These are phyloP conservation scores for Homarus gammarus DNA, from an alignment of 2,888 invertebrate genomes.

Conservation along the genomic window DNA sequence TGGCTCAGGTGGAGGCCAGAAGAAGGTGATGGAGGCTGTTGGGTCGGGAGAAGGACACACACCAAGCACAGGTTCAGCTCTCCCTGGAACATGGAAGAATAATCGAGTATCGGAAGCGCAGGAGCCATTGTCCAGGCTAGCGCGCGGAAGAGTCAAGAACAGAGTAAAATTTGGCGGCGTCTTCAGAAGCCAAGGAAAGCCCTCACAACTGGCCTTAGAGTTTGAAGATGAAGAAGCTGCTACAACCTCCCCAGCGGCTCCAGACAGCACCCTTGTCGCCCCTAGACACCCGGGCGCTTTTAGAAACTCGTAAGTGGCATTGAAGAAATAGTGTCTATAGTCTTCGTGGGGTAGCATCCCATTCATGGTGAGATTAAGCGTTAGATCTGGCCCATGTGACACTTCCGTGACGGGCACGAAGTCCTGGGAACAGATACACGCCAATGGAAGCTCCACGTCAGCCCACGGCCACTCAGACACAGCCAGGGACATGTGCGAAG, in stretches of 20 bases:
- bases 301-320: constrained; percentile 85
- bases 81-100: constrained; percentile 67
- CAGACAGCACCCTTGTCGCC: constrained; percentile 82
- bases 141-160: constrained; percentile 67
- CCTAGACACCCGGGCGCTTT: constrained; percentile 83
- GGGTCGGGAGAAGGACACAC: constrained; percentile 72
- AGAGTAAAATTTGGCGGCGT: constrained; percentile 69
- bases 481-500: constrained; percentile 58
- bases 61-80: constrained; percentile 57
- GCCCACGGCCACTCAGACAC: constrained; percentile 73
- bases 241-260: constrained; percentile 68
- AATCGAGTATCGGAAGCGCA: constrained; percentile 72
- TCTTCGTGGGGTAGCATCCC: constrained; percentile 89
- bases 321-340: constrained; percentile 89
- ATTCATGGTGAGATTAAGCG: constrained; percentile 87
- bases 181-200: constrained; percentile 72
- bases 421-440: constrained; percentile 69
- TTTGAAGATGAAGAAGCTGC: constrained; percentile 53
- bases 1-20: constrained; percentile 65
- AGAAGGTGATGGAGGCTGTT: constrained; percentile 50
- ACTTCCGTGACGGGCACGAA: constrained; percentile 79
- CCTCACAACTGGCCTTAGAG: constrained; percentile 55
- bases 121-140: constrained; percentile 73
- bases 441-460: constrained; percentile 65
- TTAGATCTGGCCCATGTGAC: constrained; percentile 85